Base-by-base conservation (phyloP, 2,888 invertebrate species). In the Eutolmus rufibarbis region DNA sequence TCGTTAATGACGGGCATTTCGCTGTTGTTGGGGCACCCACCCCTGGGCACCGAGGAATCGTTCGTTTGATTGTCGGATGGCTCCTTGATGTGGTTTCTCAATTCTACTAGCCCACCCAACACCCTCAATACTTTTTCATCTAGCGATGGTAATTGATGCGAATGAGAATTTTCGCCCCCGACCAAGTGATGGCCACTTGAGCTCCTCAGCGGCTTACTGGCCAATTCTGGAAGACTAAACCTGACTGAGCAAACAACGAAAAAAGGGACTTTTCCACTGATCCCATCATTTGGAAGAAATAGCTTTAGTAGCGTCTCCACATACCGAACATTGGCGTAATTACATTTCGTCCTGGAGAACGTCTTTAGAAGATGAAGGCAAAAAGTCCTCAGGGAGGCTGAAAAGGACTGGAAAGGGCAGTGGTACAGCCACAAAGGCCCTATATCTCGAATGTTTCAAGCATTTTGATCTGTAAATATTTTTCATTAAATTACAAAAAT, bases 241-340 rank as follows among this genome's bases (percentile, higher is more conserved):
- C 28, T 66, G 66, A 28, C 66, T 66, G 23, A 19, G 66, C 66
- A 66, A 66, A 66, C 66, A 66, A 23, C 23, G 66, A 28, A 66
- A 66, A 56, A 66, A 66, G 28, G 23, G 9, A 66, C 66, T 66
- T 28, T 12, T 23, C 56, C 66, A 37, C 31, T 76, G 76, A 40
- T 40, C 40, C 76, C 76, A 40, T 76, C 76, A 76, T 76, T 76
- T 76, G 37, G 76, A 76, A 76, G 76, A 37, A 76, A 76, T 34
- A 19, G 40, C 31, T 76, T 76, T 76, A 76, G 28, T 76, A 76
- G 28, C 66, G 66, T 3, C 66, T 66, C 19, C 66, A 66, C 66
- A 66, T 66, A 66, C 66, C 28, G 14, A 23, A 66, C 28, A 66
- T 66, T 66, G 66, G 9, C 28, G 66, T 66, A 66, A 66, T 66